Base-by-base conservation (phyloP, 2,888 invertebrate species). In the Argyresthia goedartella region DNA sequence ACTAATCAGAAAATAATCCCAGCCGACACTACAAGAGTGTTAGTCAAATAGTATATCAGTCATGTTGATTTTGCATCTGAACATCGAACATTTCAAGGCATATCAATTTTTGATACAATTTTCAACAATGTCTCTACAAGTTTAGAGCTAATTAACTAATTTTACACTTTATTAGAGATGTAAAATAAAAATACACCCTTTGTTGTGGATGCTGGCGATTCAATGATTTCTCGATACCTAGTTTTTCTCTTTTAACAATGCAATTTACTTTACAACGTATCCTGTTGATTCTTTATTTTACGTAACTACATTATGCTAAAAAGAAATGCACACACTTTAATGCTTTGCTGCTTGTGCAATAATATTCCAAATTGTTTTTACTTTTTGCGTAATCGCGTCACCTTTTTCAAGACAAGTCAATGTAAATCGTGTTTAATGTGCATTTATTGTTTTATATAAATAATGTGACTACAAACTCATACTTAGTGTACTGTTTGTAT, bases 371-470 rank as follows among this genome's bases (percentile, higher is more conserved):
- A 84, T 82, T 84, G 71, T 81, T 80, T 80, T 49, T 15, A 44
- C 44, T 15, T 51, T 11, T 50, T 15, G 43, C 14, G 8, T 44
- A 13, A 13, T 1, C 13, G 15, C 44, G 33, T 47, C 14, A 44
- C 8, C 15, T 52, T 52, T n/a, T 77, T 81, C 84, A 85, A 85
- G 85, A 85, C 85, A 80, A 76, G 78, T 76, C 84, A 79, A 84
- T 81, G 76, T 74, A 76, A 81, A 82, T 81, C 74, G 67, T 81
- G 79, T 86, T 78, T 78, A 81, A 84, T 85, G 85, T 85, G 85
- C 85, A 86, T 86, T 86, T 86, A 86, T 79, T 81, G 76, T 75
- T 69, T 81, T 77, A 75, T 76, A 76, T 80, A 69, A 63, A 73
- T 68, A 67, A 66, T 42, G 15, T 35, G 65, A 70, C 76, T 76